phyloP scores from a whole-genome alignment of 2,113 vertebrate species.

The Puffinus mauretanicus region DNA sequence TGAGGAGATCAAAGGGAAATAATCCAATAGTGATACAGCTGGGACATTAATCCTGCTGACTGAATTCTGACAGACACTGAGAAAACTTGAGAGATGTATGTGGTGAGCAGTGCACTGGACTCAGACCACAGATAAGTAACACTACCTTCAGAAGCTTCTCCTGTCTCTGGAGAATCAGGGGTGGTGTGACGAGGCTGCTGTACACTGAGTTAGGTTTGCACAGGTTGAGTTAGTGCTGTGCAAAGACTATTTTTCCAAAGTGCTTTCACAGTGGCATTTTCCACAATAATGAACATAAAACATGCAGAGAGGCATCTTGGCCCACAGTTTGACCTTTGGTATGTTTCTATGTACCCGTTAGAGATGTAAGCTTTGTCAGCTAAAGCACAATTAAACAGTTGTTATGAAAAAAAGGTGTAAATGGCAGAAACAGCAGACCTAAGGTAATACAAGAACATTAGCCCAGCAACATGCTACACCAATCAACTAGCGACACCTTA shows the following conservation, averaged over 20 bases:
- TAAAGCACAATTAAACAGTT: not conserved
- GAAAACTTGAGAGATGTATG: not conserved
- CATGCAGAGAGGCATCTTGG: not conserved
- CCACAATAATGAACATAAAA: not conserved
- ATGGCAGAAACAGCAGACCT: not conserved
- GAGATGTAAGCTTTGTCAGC: not conserved
- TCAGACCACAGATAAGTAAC: not conserved
- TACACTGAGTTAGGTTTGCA: not conserved
- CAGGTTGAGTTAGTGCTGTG: not conserved
- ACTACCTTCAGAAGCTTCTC: not conserved
- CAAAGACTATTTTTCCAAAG: not conserved
- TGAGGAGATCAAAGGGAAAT: not conserved
- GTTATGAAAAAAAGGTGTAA: not conserved
- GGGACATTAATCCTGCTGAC: not conserved
- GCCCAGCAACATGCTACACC: not conserved
- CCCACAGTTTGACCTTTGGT: not conserved
- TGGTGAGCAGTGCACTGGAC: fast-evolving
- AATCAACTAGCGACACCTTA: not conserved
- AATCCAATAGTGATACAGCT: not conserved
- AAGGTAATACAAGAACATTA: not conserved
- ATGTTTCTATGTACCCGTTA: not conserved
- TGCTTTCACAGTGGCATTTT: fast-evolving
- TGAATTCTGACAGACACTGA: not conserved
- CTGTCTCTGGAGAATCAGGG: fast-evolving
- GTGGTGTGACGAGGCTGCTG: not conserved